Conservation (phyloP, 1,140 invertebrate species). For the Asbolus verrucosus region DNA sequence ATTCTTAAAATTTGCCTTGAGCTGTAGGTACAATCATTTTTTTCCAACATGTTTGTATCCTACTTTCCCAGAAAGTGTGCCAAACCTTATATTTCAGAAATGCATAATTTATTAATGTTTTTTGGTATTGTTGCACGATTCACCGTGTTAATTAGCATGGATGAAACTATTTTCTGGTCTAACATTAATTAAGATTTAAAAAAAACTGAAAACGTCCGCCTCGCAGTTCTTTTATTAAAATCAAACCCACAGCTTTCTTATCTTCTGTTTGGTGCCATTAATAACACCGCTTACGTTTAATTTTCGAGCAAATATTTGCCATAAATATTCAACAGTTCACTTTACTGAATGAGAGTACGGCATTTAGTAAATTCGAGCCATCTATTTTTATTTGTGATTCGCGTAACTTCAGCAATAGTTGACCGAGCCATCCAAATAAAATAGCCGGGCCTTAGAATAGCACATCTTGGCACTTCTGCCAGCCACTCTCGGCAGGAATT, state of each 20-base stretch:
- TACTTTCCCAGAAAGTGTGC: slow-evolving; percentile 53
- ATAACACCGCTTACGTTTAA: background rate
- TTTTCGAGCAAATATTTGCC: background rate
- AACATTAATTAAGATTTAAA: too few species aligned
- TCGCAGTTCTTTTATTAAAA: too few species aligned
- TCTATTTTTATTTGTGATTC: slow-evolving; percentile 48
- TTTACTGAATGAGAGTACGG: slow-evolving; percentile 19
- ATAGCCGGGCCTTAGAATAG: slow-evolving; percentile 53
- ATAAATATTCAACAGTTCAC: background rate
- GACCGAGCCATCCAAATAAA: slow-evolving; percentile 47
- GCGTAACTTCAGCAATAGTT: slow-evolving; percentile 42
- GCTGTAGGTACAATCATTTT: slow-evolving; percentile 34
- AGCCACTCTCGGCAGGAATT: slow-evolving; percentile 20
- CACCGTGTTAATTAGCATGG: too few species aligned
- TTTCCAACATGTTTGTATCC: slow-evolving; percentile 42
- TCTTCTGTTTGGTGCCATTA: too few species aligned
- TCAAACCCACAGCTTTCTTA: too few species aligned
- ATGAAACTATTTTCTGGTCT: too few species aligned
- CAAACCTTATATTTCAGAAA: slow-evolving; percentile 34
- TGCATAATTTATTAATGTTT: slow-evolving; percentile 8
- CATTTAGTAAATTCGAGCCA: slow-evolving; percentile 25
- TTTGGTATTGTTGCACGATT: slow-evolving; percentile 1
- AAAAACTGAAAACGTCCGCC: too few species aligned
- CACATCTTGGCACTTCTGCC: slow-evolving; percentile 49
- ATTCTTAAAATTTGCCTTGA: slow-evolving; percentile 34